phyloP scores from a whole-genome alignment of 2,888 invertebrate genomes.

The Caenorhabditis plicata region DNA sequence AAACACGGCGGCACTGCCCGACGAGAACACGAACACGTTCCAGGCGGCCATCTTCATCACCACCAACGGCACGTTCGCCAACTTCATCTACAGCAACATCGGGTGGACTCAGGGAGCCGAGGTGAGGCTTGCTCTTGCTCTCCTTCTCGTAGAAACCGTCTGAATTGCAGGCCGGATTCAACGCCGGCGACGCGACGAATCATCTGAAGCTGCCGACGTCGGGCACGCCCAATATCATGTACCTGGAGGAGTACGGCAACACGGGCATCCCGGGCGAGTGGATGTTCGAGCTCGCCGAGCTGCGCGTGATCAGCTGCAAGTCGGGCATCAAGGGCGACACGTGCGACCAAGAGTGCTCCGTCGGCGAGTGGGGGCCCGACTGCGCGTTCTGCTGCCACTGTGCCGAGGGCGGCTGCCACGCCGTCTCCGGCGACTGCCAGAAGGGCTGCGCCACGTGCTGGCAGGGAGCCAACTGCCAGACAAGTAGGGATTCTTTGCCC shows the following conservation, averaged over 20 bases:
- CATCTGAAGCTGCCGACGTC: conserved; percentile 61
- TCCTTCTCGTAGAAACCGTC: conserved; percentile 25
- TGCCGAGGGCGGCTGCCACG: conserved; percentile 53
- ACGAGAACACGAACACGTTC: conserved; percentile 65
- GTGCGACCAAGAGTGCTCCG: conserved; percentile 63
- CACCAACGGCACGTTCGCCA: conserved; percentile 62
- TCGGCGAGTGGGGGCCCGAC: conserved; percentile 64
- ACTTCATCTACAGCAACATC: conserved; percentile 65
- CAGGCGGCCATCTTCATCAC: conserved; percentile 64
- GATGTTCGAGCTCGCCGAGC: conserved; percentile 62
- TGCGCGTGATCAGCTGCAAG: conserved; percentile 61
- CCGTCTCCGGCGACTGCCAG: conserved; percentile 58
- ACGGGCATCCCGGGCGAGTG: conserved; percentile 63
- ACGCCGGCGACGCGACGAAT: conserved; percentile 52
- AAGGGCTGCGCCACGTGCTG: conserved; percentile 59
- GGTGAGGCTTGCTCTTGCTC: conserved; percentile 29
- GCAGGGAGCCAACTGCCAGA: conserved; percentile 55
- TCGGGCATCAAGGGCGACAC: conserved; percentile 65
- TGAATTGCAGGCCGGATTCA: conserved; percentile 61
- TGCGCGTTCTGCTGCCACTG: conserved; percentile 65
- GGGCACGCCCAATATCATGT: conserved; percentile 65
- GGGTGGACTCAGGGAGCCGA: conserved; percentile 66
- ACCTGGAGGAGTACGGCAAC: conserved; percentile 65
- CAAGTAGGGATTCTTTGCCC: conserved; percentile 34
- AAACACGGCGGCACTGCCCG: conserved; percentile 50